Evolutionary conservation across 2,113 vertebrate species (phyloP).

Genomic region (Paracanthobrama guichenoti): DNA sequence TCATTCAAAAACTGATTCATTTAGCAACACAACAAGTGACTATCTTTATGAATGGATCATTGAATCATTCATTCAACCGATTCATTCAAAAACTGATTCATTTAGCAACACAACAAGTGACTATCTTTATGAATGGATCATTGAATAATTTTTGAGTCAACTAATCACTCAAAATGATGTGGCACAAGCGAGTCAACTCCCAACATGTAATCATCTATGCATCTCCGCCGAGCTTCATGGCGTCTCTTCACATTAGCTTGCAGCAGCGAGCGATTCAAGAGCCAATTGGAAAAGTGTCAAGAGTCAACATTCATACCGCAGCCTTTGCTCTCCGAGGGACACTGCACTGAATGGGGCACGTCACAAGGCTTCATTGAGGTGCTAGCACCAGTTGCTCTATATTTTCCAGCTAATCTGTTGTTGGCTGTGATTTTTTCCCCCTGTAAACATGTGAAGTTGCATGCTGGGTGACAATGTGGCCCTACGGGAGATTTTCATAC

Average conservation of each 20-base stretch:
- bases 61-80: too few species aligned
- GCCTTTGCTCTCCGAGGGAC: neutral
- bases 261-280: neutral
- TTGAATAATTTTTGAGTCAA: too few species aligned
- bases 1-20: too few species aligned
- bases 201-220: neutral
- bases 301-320: neutral
- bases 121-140: too few species aligned
- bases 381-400: neutral
- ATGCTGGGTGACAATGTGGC: conserved; percentile 2
- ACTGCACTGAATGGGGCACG: neutral
- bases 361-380: conserved; percentile 14
- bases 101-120: too few species aligned
- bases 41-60: too few species aligned
- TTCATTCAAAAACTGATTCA: too few species aligned
- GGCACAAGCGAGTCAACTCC: neutral
- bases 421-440: neutral
- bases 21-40: too few species aligned
- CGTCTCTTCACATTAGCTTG: neutral
- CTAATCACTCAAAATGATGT: too few species aligned
- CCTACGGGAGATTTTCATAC: neutral
- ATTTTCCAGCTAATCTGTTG: conserved; percentile 13
- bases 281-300: conserved; percentile 19
- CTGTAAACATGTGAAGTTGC: conserved; percentile 7
- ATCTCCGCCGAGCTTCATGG: neutral